These are phyloP conservation scores for Diorhabda sublineata DNA, from an alignment of 1,140 invertebrate species.

Conservation along the genomic window DNA sequence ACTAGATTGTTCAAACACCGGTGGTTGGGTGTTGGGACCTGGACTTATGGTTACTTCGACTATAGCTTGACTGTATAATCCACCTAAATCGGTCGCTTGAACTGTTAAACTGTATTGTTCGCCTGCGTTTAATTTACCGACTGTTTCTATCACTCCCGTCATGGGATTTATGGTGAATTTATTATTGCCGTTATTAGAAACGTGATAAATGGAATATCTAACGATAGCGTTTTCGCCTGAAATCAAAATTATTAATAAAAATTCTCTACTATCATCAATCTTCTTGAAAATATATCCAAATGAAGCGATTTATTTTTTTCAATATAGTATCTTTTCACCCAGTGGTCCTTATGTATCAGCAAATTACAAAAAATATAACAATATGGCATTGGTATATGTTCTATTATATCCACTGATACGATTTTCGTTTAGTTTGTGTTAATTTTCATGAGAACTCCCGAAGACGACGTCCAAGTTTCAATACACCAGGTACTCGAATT, in stretches of 20 bases:
- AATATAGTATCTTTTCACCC: too few species aligned
- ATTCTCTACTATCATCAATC: too few species aligned
- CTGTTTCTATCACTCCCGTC: constrained; percentile 71
- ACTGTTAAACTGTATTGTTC: constrained; percentile 86
- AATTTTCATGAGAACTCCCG: too few species aligned
- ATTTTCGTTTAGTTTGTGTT: too few species aligned
- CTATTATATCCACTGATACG: too few species aligned
- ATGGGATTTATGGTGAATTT: constrained; percentile 82
- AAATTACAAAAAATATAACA: too few species aligned
- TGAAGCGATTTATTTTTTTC: too few species aligned
- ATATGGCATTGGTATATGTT: too few species aligned
- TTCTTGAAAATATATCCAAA: too few species aligned
- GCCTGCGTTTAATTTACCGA: constrained; percentile 73
- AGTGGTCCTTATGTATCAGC: too few species aligned
- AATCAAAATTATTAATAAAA: not conserved
- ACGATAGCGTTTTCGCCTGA: constrained; percentile 67
- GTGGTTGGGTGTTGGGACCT: constrained; percentile 80
- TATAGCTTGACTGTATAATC: constrained; percentile 73
- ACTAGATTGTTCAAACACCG: constrained; percentile 70
- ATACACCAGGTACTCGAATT: too few species aligned
- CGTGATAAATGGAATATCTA: constrained; percentile 77
- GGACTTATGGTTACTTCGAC: constrained; percentile 76
- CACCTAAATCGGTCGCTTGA: constrained; percentile 69
- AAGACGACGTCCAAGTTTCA: too few species aligned
- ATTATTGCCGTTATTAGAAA: constrained; percentile 81